phyloP scores from a whole-genome alignment of 2,797 vertebrate species.

The Forpus xanthops region DNA sequence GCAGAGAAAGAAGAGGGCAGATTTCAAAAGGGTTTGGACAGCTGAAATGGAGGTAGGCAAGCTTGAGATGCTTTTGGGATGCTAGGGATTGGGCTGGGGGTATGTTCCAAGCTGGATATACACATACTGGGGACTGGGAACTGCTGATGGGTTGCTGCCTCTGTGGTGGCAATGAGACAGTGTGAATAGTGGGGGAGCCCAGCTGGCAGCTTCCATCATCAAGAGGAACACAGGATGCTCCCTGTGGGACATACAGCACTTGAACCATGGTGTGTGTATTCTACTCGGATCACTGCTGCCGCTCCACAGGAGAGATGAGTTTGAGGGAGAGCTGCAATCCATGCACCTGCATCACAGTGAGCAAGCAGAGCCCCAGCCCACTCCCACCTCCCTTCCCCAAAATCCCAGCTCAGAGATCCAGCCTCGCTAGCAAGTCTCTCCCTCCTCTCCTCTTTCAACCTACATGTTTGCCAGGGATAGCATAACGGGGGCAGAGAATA shows the following conservation, averaged over 20 bases:
- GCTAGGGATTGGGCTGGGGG: background rate
- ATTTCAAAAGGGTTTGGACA: background rate
- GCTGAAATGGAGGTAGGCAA: background rate
- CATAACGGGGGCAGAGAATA: background rate
- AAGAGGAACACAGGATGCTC: background rate
- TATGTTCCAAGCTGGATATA: background rate
- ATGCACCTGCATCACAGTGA: background rate
- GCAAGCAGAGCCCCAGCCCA: background rate
- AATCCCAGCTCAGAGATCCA: background rate
- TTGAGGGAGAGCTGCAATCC: background rate
- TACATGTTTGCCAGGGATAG: background rate
- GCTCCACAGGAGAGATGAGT: background rate
- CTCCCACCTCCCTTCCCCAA: background rate
- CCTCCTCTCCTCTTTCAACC: background rate
- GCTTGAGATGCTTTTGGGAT: background rate
- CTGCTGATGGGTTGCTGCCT: background rate
- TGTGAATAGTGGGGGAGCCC: background rate
- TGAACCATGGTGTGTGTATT: background rate
- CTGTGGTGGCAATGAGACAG: background rate
- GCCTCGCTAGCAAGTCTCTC: background rate
- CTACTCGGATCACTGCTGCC: background rate
- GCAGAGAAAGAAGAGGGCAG: background rate
- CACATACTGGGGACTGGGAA: background rate
- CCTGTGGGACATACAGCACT: background rate
- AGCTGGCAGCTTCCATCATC: background rate